Evolutionary conservation across 35 echinoderm and acorn worm genomes (phyloP), one percentile per base, ranked within the genome.

Genomic region (Diadema setosum): DNA sequence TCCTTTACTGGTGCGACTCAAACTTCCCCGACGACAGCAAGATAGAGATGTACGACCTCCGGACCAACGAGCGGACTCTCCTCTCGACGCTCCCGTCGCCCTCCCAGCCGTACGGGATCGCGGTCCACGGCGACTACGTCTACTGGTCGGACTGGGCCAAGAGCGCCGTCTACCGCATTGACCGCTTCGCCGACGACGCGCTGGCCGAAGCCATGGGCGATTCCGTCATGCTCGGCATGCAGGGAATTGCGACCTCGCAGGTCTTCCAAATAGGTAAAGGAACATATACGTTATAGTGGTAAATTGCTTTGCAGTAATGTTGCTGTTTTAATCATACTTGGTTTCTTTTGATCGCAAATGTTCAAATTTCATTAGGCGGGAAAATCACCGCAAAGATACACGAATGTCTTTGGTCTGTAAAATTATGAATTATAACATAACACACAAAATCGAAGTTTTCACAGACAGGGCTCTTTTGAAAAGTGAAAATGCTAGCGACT

Each of bases 91-190:
- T 78, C 3, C 73, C 73, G 17, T 44, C 73, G n/a, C 73, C 73
- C 11, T 78, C 83, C 57, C 83, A 65, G 15, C 83, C 83, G 16
- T 85, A 64, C 23, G 83, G 83, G 11, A 30, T 85, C 1, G 65
- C 83, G 3, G 39, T 85, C 20, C 34, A 58, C 40, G 58, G 58
- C 45, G 36, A 85, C 21, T 41, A 39, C 31, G 45, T 85, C 58
- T 85, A 85, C 37, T 85, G 83, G 83, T 61, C 83, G 5, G 83
- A 85, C 21, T 85, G 83, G 83, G 73, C 44, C 12, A 78, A 78
- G 73, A 78, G 44, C 37, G 73, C 73, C 9, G 35, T 44, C 37
- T 78, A 78, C 25, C 73, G 73, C 2, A 21, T 78, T 39, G 73
- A 78, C 23, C 73, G 73, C 40, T 78, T 78, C 73, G 33, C 40